Evolutionary conservation across 1,140 invertebrate species (phyloP), one percentile per base, ranked within the genome.

Genomic region (Drosophila ohnishii): DNA sequence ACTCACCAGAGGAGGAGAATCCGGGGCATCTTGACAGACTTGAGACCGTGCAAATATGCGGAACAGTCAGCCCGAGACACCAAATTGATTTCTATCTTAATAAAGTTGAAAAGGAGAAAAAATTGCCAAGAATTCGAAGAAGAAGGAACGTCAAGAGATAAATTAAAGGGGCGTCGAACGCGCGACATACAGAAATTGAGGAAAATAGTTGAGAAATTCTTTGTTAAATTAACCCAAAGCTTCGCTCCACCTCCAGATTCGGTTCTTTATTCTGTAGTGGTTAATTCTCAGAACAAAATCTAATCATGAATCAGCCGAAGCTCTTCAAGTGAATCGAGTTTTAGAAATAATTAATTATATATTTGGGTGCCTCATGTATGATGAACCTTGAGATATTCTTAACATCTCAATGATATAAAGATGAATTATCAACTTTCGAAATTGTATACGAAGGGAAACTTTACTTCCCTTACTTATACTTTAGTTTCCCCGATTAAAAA

Each of bases 41-140:
- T 35, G 51, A 48, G 65, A 71, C 67, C 51, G 73, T 76, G 62
- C 73, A 67, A 84, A 80, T 75, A 80, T 66, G 66, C 76, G 80
- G 59, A 84, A 80, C 63, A 42, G 56, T 58, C 50, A 56, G 48
- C 34, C 39, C 50, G 57, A 71, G 50, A 47, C 51, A 58, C 65
- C 66, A 72, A 78, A 75, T 76, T 75, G 75, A 87, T 85, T 78
- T 78, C 62, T 85, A 87, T 85, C 82, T 78, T 67, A 85, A 82
- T 82, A 87, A 87, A 67, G 70, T 61, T 58, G 57, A 61, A 75
- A 63, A 62, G 66, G 39, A 66, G 50, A 61, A 16, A 34, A 62
- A 37, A 44, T 2, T 28, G 35, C 30, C 32, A 10, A 25, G 42
- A 40, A 40, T 10, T n/a, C 22, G 51, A n/a, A 14, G 9, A n/a